A percentile compares a stretch with the other conserved stretches of the same genome.
These are phyloP conservation scores for Himantopus leucocephalus DNA, from an alignment of 2,113 vertebrate genomes.

Conservation along the genomic window DNA sequence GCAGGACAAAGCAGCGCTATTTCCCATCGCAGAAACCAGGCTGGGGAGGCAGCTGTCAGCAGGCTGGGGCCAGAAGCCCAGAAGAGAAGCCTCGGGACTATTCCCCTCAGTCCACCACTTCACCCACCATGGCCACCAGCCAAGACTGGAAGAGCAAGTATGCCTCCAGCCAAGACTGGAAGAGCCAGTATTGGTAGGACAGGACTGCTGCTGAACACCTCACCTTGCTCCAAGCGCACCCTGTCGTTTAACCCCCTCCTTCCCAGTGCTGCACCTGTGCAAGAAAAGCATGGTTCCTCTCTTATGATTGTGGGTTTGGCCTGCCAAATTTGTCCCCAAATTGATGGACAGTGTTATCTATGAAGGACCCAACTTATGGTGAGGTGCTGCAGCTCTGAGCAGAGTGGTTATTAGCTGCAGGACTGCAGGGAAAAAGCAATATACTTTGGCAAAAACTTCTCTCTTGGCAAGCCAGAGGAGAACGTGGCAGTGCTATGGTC, in stretches of 20 bases:
- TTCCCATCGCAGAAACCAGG: background rate
- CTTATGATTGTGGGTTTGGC: fast-evolving
- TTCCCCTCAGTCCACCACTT: background rate
- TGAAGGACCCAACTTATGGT: background rate
- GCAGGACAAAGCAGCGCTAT: background rate
- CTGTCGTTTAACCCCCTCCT: background rate
- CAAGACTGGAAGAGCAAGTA: background rate
- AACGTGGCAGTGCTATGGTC: fast-evolving
- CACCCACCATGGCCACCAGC: background rate
- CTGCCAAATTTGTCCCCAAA: background rate
- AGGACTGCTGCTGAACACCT: background rate
- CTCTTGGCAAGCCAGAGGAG: background rate
- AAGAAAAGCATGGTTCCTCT: background rate
- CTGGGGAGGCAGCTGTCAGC: background rate
- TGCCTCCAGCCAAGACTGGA: background rate
- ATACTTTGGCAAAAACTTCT: background rate
- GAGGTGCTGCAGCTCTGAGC: background rate
- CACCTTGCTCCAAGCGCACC: background rate
- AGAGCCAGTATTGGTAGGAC: background rate
- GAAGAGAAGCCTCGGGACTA: background rate
- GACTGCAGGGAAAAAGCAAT: background rate
- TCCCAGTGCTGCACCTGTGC: background rate
- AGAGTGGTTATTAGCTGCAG: background rate
- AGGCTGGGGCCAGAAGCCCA: background rate
- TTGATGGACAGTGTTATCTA: fast-evolving